Evolutionary conservation across 2,113 vertebrate species (phyloP).

Genomic region (Pachycephala philippinensis): DNA sequence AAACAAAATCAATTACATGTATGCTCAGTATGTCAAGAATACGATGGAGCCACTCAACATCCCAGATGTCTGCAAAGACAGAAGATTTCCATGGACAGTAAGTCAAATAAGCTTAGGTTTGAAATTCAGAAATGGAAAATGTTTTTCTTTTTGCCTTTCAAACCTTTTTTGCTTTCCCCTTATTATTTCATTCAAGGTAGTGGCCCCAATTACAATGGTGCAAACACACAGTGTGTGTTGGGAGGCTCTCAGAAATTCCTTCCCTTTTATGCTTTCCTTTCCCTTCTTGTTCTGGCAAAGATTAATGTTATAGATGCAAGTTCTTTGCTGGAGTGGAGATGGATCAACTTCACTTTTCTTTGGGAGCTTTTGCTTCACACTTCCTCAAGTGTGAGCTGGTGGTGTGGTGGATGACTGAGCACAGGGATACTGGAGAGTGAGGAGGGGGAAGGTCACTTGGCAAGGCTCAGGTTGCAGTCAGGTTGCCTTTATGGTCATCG

Average conservation of each 20-base stretch:
- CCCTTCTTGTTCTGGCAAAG: background rate
- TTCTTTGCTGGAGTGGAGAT: background rate
- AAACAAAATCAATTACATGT: slow-evolving; percentile 94
- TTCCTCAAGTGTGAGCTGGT: background rate
- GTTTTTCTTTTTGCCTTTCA: background rate
- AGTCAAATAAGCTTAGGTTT: slow-evolving; percentile 53
- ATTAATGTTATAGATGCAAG: background rate
- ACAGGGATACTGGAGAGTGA: background rate
- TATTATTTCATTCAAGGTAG: background rate
- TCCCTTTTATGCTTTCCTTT: background rate
- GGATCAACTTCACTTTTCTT: background rate
- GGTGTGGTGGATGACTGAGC: background rate
- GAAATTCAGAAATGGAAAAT: background rate
- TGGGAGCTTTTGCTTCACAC: background rate
- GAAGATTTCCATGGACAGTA: slow-evolving; percentile 91
- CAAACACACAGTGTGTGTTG: background rate
- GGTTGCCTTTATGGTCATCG: background rate
- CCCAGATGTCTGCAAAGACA: slow-evolving; percentile 84
- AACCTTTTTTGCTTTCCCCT: background rate
- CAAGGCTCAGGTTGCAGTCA: background rate
- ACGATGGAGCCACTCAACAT: slow-evolving; percentile 94
- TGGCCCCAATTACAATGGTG: background rate
- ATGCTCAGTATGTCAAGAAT: slow-evolving; percentile 91
- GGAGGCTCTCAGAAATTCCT: background rate
- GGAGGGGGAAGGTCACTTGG: background rate